phyloP scores from a whole-genome alignment of 2,113 vertebrate genomes.

The Semnornis frantzii region DNA sequence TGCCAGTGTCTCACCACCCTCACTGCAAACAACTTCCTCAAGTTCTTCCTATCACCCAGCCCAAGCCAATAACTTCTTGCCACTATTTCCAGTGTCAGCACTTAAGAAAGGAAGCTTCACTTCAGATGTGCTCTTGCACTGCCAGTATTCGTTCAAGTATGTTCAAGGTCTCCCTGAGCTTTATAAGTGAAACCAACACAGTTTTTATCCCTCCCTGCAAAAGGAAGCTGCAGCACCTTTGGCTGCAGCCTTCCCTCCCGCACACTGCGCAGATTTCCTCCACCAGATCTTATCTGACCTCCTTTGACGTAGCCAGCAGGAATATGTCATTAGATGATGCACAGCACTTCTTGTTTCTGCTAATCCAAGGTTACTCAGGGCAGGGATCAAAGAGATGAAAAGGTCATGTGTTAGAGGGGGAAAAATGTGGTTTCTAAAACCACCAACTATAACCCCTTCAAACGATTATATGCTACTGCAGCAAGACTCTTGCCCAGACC shows the following conservation, averaged over 20 bases:
- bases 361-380: conserved; percentile 61
- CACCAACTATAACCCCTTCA: not conserved
- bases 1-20: no score
- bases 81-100: not conserved
- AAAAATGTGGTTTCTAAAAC: conserved; percentile 31
- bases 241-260: conserved; percentile 7
- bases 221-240: conserved; percentile 32
- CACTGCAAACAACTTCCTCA: no score
- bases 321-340: conserved; percentile 14
- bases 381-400: conserved; percentile 40
- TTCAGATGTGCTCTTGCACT: not conserved
- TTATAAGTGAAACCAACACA: conserved; percentile 3
- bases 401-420: not conserved
- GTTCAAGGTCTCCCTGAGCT: conserved; percentile 15
- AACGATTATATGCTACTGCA: not conserved
- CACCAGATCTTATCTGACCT: conserved; percentile 46
- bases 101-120: conserved; percentile 17
- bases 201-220: conserved; percentile 4
- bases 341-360: conserved; percentile 39
- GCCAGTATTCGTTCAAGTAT: conserved; percentile 10
- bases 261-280: conserved; percentile 7
- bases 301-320: conserved; percentile 37
- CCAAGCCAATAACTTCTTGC: not conserved
- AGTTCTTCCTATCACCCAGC: no score
- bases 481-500: not conserved